Evolutionary conservation across 2,888 invertebrate genomes (phyloP).

Genomic region (Eilema depressum): DNA sequence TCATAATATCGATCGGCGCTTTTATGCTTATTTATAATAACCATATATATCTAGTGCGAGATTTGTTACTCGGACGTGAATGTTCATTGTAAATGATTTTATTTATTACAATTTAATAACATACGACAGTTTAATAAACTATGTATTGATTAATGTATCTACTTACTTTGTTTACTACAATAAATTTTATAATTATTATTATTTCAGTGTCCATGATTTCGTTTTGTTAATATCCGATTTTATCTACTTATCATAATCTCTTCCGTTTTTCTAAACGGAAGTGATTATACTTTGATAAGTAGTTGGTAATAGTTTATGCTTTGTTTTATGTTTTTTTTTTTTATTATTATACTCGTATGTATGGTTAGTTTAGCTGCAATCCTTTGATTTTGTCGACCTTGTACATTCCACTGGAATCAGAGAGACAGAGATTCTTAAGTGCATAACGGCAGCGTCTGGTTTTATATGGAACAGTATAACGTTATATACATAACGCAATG

Average conservation of each 20-base stretch:
- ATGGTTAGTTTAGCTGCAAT: background rate
- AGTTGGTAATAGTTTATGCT: background rate
- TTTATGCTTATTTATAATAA: slow-evolving; percentile 9
- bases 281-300: background rate
- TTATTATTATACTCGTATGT: background rate
- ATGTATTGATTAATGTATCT: no score
- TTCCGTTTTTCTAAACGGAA: background rate
- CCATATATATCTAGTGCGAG: background rate
- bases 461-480: background rate
- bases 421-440: no score
- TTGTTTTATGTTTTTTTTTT: background rate
- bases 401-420: background rate
- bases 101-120: background rate
- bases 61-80: background rate
- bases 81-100: background rate
- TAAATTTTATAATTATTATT: no score
- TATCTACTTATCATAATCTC: background rate
- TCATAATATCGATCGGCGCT: slow-evolving; percentile 33
- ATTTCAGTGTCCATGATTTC: background rate
- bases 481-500: no score
- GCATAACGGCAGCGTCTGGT: background rate
- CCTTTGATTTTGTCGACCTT: background rate
- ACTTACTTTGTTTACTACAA: no score
- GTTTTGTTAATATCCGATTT: background rate
- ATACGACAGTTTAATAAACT: no score